Conservation (phyloP, 2,888 invertebrate genomes). For the Diloba caeruleocephala region DNA sequence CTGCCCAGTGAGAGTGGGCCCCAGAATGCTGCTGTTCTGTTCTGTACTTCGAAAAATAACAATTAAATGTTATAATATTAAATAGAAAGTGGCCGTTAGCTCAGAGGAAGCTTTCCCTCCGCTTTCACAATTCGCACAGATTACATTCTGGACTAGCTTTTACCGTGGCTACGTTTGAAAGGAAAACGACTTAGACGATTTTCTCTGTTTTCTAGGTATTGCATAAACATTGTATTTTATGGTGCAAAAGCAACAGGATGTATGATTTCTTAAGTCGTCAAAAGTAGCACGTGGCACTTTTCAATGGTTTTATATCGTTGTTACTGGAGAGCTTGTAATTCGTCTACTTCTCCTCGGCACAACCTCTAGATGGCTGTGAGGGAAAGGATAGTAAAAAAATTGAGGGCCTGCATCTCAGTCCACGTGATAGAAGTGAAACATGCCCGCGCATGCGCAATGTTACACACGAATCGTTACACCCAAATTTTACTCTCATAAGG, state of each 20-base stretch:
- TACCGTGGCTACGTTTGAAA: conserved; percentile 23
- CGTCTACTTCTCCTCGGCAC: too few relatives aligned
- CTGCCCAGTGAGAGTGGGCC: too few relatives aligned
- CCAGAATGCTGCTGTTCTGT: too few relatives aligned
- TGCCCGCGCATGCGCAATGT: too few relatives aligned
- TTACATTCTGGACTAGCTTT: conserved; percentile 38
- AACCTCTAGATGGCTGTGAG: too few relatives aligned
- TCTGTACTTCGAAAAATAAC: conserved; percentile 4
- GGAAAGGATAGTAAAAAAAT: too few relatives aligned
- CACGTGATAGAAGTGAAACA: too few relatives aligned
- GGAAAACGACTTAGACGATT: conserved; percentile 28
- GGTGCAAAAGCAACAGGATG: conserved; percentile 18
- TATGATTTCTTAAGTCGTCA: conserved; percentile 32
- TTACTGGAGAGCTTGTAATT: too few relatives aligned
- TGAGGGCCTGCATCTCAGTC: too few relatives aligned
- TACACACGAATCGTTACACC: too few relatives aligned
- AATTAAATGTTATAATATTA: conserved; percentile 14
- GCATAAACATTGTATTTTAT: conserved; percentile 37
- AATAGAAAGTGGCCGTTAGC: conserved; percentile 21
- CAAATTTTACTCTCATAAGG: too few relatives aligned
- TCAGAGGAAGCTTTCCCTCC: conserved; percentile 32
- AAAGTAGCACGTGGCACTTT: conserved; percentile 6
- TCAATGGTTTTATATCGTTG: background rate
- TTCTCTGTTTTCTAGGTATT: conserved; percentile 36
- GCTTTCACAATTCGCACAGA: conserved; percentile 35